Base-by-base conservation (phyloP, 2,888 invertebrate species). In the Phaonia tiefii region DNA sequence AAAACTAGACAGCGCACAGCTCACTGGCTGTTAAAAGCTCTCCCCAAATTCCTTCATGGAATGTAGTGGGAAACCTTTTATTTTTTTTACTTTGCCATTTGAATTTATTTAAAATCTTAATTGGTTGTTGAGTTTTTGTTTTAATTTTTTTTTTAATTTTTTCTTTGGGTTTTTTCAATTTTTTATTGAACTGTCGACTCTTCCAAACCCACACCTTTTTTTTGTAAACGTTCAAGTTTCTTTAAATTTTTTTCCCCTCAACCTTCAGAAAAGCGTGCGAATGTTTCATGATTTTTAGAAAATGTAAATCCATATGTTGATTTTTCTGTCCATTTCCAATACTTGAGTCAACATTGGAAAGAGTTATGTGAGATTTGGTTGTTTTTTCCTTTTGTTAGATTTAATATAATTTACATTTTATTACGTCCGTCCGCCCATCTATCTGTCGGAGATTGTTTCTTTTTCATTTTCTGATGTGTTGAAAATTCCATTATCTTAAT, bases 401-500 rank as follows among this genome's bases (percentile, higher is more conserved):
- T 37, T 37, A 37, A 7, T 37, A 7, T 10, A 5, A 37, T 37
- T 37, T n/a, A 5, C 37, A 7, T 37, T 37, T 37, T 37, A 7
- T 37, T 37, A 37, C 5, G 10, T 37, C 10, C 37, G 5, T 37
- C 37, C 37, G 5, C 5, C 44, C n/a, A n/a, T 44, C 7, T 10
- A 8, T 44, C 46, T 15, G 46, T 46, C 46, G n/a, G n/a, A n/a
- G n/a, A n/a, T n/a, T 46, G 8, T n/a, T 49, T 22, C 20, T 22
- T 22, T 58, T 20, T 58, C 37, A 13, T 51, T 42, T 75, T 67
- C 44, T 46, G 60, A 75, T 49, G 72, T 80, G 75, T 75, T 75
- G 58, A 80, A 80, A 76, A 60, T 56, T 67, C 22, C 63, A 54
- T 72, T 51, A 75, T 75, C 79, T 79, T 63, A 67, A 71, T 54